These are phyloP conservation scores for Drosophila fuyamai DNA, from an alignment of 1,140 invertebrate species.

Conservation along the genomic window DNA sequence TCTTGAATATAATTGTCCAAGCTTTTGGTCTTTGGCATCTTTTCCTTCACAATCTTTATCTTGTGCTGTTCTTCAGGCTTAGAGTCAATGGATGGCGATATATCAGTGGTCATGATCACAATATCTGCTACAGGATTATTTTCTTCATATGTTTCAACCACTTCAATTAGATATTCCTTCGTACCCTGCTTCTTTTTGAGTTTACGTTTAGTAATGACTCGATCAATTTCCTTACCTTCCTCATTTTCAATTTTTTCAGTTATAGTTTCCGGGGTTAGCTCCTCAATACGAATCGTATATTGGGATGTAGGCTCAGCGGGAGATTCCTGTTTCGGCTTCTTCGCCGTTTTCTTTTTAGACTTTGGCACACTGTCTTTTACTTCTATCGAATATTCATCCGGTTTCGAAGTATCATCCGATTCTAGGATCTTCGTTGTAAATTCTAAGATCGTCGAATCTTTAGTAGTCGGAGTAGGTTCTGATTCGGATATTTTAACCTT, in stretches of 20 bases:
- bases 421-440: constrained; percentile 36
- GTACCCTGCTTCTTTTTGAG: constrained; percentile 68
- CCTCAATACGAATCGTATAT: constrained; percentile 74
- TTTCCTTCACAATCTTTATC: constrained; percentile 61
- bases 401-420: background rate
- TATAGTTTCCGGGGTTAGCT: constrained; percentile 68
- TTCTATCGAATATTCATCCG: constrained; percentile 45
- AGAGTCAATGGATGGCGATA: constrained; percentile 68
- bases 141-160: constrained; percentile 76
- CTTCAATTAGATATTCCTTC: constrained; percentile 75
- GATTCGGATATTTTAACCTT: constrained; percentile 58
- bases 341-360: constrained; percentile 65
- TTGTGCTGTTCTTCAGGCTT: constrained; percentile 63
- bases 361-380: constrained; percentile 38
- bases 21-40: constrained; percentile 58
- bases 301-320: constrained; percentile 25
- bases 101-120: constrained; percentile 70
- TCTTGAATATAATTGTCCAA: constrained; percentile 67
- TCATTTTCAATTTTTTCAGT: constrained; percentile 77
- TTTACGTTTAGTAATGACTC: constrained; percentile 65
- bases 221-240: constrained; percentile 72
- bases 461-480: constrained; percentile 1
- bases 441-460: constrained; percentile 11
- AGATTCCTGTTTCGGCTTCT: constrained; percentile 24
- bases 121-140: constrained; percentile 73